Evolutionary conservation across 2,797 vertebrate species (phyloP).

Genomic region (Aldrovandia affinis): DNA sequence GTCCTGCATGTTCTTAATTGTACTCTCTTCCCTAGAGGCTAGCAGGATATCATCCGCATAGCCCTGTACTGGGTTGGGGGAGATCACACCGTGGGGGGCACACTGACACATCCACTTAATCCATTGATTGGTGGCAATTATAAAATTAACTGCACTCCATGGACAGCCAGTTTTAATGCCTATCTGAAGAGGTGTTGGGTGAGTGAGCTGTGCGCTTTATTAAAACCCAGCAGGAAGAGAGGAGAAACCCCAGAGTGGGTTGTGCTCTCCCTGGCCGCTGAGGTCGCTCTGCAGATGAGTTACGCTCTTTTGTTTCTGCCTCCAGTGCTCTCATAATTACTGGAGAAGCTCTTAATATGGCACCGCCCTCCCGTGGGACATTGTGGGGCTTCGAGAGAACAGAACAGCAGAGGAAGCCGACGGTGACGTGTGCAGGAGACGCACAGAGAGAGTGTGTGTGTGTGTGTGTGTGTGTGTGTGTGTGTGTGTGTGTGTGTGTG

Average conservation of each 20-base stretch:
- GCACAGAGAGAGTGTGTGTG: constrained; percentile 26
- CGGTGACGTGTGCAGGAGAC: constrained; percentile 1
- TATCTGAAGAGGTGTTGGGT: no score
- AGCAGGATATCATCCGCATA: no score
- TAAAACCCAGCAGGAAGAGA: constrained; percentile 48
- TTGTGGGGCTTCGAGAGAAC: constrained; percentile 67
- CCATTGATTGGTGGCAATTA: no score
- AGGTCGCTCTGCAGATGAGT: constrained; percentile 66
- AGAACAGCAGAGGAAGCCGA: constrained; percentile 54
- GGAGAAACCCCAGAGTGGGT: constrained; percentile 48
- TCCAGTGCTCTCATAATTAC: constrained; percentile 73
- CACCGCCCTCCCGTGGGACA: constrained; percentile 69
- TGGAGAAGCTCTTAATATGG: constrained; percentile 67
- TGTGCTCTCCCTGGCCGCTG: constrained; percentile 46
- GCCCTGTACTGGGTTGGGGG: no score
- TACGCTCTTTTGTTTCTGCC: constrained; percentile 60
- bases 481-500: no score
- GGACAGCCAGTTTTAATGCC: no score
- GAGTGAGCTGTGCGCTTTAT: no score
- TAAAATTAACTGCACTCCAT: no score
- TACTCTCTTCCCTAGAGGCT: no score
- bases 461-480: background rate
- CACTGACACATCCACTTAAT: no score
- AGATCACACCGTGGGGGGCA: no score
- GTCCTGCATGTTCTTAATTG: no score